A percentile compares a stretch with the other conserved stretches of the same genome.
These are phyloP conservation scores for Hydroisotoma schaefferi DNA, from an alignment of 2,888 invertebrate genomes.

Conservation along the genomic window DNA sequence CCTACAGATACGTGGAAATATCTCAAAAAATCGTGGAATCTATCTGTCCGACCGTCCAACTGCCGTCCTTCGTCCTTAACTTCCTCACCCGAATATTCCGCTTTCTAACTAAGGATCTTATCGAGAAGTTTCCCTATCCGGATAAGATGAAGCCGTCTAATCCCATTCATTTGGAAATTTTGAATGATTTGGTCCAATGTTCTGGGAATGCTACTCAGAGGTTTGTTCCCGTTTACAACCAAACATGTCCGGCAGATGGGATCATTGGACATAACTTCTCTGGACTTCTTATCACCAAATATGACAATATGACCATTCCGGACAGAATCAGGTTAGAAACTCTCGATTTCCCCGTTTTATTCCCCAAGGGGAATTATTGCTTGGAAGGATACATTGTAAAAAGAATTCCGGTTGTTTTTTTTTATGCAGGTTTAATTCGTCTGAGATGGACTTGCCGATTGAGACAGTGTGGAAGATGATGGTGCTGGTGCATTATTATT, in stretches of 20 bases:
- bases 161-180: conserved; percentile 8
- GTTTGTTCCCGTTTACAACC: conserved; percentile 19
- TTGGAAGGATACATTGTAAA: no score
- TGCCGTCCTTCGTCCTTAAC: conserved; percentile 9
- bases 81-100: conserved; percentile 23
- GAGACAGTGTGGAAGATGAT: conserved; percentile 33
- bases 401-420: background rate
- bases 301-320: no score
- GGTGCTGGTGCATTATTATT: conserved; percentile 27
- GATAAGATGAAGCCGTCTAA: conserved; percentile 3
- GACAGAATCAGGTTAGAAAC: no score
- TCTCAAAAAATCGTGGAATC: conserved; percentile 18
- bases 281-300: no score
- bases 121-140: conserved; percentile 15
- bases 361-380: no score
- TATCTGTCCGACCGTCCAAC: conserved; percentile 18
- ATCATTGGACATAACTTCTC: background rate
- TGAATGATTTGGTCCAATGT: conserved; percentile 11
- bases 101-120: conserved; percentile 19
- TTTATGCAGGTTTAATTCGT: conserved; percentile 16
- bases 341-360: no score
- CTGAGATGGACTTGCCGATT: conserved; percentile 18
- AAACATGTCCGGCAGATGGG: conserved; percentile 19
- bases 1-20: conserved; percentile 20
- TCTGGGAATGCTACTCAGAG: conserved; percentile 1